These are phyloP conservation scores for Halictus ligatus DNA, from an alignment of 2,888 invertebrate species.

Conservation along the genomic window DNA sequence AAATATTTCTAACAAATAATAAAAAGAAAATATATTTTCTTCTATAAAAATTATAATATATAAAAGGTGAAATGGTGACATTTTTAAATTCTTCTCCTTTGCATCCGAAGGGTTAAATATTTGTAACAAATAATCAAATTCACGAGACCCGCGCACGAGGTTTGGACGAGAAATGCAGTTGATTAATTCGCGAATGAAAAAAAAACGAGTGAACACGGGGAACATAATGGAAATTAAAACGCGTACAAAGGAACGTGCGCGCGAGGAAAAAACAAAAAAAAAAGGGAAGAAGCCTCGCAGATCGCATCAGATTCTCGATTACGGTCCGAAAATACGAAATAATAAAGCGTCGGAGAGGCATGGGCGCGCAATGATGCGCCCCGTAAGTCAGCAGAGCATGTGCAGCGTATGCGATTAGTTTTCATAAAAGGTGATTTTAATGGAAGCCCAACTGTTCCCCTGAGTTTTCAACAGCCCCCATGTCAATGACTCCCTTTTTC, in stretches of 20 bases:
- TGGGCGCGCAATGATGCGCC: slow-evolving; percentile 48
- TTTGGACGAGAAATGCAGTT: not conserved
- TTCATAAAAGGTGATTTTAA: slow-evolving; percentile 78
- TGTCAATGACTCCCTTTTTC: slow-evolving; percentile 77
- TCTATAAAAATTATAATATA: not conserved
- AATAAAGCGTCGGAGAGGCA: slow-evolving; percentile 24
- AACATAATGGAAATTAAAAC: slow-evolving; percentile 9
- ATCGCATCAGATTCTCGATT: slow-evolving; percentile 11
- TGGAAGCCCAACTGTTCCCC: slow-evolving; percentile 77
- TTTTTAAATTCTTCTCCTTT: not conserved
- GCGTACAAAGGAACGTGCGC: not conserved
- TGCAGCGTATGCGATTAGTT: slow-evolving; percentile 78
- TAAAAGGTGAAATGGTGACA: not conserved
- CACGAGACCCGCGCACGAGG: too few relatives aligned
- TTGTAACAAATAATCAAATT: not conserved
- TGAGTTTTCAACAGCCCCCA: slow-evolving; percentile 70
- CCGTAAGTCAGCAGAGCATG: slow-evolving; percentile 68
- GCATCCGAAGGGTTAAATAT: not conserved
- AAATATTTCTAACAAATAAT: not conserved
- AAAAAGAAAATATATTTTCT: not conserved
- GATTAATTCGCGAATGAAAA: not conserved
- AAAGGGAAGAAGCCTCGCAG: not conserved
- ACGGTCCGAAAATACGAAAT: not conserved
- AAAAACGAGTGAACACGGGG: not conserved
- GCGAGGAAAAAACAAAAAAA: not conserved